Percentiles rank a stretch among this genome's conserved stretches.
These are phyloP conservation scores for Petrocephalus sullivani DNA, from an alignment of 2,797 vertebrate genomes.

Conservation along the genomic window DNA sequence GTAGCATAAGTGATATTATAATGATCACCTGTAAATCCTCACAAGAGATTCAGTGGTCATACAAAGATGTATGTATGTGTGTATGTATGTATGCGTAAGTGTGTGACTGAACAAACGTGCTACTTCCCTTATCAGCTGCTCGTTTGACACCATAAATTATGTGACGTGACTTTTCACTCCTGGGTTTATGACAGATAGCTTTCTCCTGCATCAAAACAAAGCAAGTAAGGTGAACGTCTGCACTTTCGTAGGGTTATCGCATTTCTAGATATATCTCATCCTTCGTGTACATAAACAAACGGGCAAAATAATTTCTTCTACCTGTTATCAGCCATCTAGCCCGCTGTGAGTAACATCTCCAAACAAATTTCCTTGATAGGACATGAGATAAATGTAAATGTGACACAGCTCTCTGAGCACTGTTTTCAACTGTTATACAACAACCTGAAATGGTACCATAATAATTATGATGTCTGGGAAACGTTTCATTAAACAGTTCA, in stretches of 20 bases:
- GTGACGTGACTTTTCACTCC: not conserved
- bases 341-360: conserved; percentile 3
- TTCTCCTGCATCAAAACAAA: not conserved
- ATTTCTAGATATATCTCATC: conserved; percentile 4
- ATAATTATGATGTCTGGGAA: not conserved
- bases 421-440: not conserved
- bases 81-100: not conserved
- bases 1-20: not conserved
- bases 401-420: not conserved
- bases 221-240: not conserved
- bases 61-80: not conserved
- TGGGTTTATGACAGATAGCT: not conserved
- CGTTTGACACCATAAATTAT: not conserved
- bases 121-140: not conserved
- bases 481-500: not conserved
- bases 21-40: not conserved
- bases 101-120: not conserved
- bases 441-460: not conserved
- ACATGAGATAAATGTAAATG: not conserved
- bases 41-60: not conserved
- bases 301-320: not conserved
- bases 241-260: not conserved
- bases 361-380: conserved; percentile 2
- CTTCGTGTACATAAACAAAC: not conserved
- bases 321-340: not conserved